These are phyloP conservation scores for Diadromus collaris DNA, from an alignment of 2,888 invertebrate genomes.

Conservation along the genomic window DNA sequence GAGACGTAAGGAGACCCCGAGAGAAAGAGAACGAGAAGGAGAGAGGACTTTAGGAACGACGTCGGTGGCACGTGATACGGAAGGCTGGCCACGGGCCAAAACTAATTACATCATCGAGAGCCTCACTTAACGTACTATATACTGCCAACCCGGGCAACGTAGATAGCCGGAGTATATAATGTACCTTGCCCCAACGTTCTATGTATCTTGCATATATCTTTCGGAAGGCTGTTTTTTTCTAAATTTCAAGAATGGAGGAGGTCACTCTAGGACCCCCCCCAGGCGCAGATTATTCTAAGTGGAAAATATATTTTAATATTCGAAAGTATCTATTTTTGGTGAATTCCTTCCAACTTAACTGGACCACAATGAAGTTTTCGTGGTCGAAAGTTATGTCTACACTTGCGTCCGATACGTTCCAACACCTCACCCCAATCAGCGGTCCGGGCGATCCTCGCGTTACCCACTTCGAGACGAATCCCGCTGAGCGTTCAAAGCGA, in stretches of 20 bases:
- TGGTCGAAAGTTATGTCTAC: neutral
- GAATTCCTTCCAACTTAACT: neutral
- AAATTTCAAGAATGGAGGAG: too few species aligned
- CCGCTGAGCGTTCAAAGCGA: conserved; percentile 8
- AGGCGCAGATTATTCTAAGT: too few species aligned
- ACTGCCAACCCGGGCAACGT: conserved; percentile 22
- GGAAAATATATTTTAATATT: too few species aligned
- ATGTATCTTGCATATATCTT: neutral
- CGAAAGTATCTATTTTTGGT: too few species aligned
- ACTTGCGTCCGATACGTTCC: neutral
- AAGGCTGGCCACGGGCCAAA: conserved; percentile 54
- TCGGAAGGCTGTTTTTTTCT: too few species aligned
- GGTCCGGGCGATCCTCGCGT: neutral
- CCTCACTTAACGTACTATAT: conserved; percentile 51
- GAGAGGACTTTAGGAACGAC: conserved; percentile 48
- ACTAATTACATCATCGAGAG: conserved; percentile 60
- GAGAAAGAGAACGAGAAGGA: neutral
- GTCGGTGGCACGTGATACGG: conserved; percentile 53
- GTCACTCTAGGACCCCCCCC: too few species aligned
- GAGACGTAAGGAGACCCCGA: conserved; percentile 1
- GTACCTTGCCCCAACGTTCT: neutral
- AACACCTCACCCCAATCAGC: neutral
- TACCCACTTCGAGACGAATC: neutral
- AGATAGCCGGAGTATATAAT: conserved; percentile 33
- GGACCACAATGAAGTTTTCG: neutral